Base-by-base conservation (phyloP, 2,113 vertebrate species). In the Mellivora capensis region DNA sequence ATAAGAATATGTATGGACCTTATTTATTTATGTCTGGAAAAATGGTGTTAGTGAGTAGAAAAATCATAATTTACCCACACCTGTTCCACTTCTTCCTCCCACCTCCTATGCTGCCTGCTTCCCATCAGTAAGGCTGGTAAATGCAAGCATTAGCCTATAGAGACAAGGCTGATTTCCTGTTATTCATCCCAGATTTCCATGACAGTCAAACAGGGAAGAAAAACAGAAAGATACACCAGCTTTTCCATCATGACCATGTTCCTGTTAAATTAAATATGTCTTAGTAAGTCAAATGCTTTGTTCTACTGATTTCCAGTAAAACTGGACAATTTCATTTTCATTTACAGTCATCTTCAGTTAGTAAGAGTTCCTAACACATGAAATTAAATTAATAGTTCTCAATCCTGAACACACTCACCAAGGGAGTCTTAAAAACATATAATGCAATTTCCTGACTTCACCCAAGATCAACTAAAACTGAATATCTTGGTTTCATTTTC, bases 371-470 rank as follows among this genome's bases (percentile, higher is more conserved):
- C 87, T 94, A 92, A 76, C 69, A 87, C 71, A n/a, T 92, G 97
- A 96, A 90, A 61, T 92, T 83, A 95, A 97, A 90, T 95, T 84
- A 98, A 95, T 90, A 90, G 71, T 89, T 85, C 85, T 92, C 37
- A 52, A 21, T 92, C 42, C 37, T 90, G 92, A 94, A 76, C 57
- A 89, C 52, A 90, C 10, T 97, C 84, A 96, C 90, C 93, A 92
- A 82, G 93, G 90, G 97, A 96, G 93, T 93, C 90, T 94, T 97
- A 87, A 96, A 97, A 98, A 95, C 42, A 77, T 67, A 90, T 82
- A 97, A 94, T 86, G 81, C 90, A 97, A 98, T 98, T 96, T 97
- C 96, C 97, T 96, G 95, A 93, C 92, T 96, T 96, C 31, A 96
- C 76, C 87, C 71, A 96, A 94, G 91, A 90, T 83, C 91, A 72